These are phyloP conservation scores for Hiodon tergisus DNA, from an alignment of 2,113 vertebrate genomes.

Conservation along the genomic window DNA sequence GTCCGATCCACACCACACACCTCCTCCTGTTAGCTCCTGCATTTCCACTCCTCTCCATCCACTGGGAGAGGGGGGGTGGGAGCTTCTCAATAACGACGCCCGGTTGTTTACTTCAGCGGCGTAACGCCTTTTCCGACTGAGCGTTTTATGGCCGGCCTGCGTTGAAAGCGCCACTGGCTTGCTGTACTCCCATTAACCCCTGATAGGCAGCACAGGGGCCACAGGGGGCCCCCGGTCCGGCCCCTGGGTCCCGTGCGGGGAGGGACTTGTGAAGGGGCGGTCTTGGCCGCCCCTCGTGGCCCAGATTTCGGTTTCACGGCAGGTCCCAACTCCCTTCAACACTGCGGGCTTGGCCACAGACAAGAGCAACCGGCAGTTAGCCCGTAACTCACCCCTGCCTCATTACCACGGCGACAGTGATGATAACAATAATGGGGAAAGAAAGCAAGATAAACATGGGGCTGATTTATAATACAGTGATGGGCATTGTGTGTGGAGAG, in stretches of 20 bases:
- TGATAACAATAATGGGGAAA: neutral
- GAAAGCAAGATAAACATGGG: neutral
- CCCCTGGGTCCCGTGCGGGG: too few species aligned
- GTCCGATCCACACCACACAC: neutral
- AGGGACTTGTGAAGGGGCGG: too few species aligned
- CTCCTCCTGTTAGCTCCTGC: neutral
- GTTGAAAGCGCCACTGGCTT: neutral
- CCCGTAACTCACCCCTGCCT: neutral
- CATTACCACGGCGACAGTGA: slow-evolving; percentile 6
- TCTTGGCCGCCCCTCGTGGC: too few species aligned
- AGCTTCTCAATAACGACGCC: neutral
- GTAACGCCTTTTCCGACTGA: too few species aligned
- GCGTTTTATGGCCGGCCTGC: neutral
- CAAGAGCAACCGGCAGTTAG: too few species aligned
- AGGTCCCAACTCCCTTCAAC: too few species aligned
- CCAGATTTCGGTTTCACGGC: too few species aligned
- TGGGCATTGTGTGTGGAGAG: neutral
- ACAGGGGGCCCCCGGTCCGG: too few species aligned
- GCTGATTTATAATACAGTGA: neutral
- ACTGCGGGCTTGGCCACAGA: too few species aligned
- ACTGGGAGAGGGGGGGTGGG: too few species aligned
- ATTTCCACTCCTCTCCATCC: neutral
- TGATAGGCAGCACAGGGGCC: neutral
- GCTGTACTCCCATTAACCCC: neutral
- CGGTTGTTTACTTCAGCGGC: neutral